Base-by-base conservation (phyloP, 2,888 invertebrate species). In the Pinctada fucata region DNA sequence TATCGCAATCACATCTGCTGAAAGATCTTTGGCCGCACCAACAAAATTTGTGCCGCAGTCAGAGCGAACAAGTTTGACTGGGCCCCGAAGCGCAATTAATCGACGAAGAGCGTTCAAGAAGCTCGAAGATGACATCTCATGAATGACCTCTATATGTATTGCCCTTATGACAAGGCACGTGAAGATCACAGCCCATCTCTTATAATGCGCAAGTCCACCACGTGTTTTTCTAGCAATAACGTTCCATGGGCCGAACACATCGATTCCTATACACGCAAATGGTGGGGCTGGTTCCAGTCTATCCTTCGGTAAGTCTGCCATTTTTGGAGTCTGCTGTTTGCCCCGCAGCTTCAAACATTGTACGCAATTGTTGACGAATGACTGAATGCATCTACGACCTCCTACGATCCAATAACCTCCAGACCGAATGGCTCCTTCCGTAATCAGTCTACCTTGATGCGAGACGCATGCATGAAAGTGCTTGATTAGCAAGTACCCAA, bases 211-310 rank as follows among this genome's bases (percentile, higher is more conserved):
- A 6, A 31, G 63, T 2, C 81, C 79, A n/a, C 81, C 75, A n/a
- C 77, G 64, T 8, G 79, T 78, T 31, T 51, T 16, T 48, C 78
- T 45, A 2, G 77, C 31, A 13, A 75, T 66, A 3, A 82, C 72
- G 52, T 47, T 16, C 83, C 82, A 83, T 3, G 69, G 80, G 10
- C 58, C 58, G 58, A 52, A 52, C 5, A 52, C 47, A 67, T 85
- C 82, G 2, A 83, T 75, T 2, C 83, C 83, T 10, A 82, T 80
- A 72, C 66, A 77, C 1, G 83, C 72, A 65, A 84, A 84, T 48
- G 84, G 80, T 4, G 84, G 58, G 10, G 6, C 10, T 8, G 58
- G 58, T 10, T 52, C 6, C 6, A 52, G 58, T 52, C 64, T 51
- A 3, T 52, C 71, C 71, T 2, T n/a, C n/a, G 72, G 65, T 5